Base-by-base conservation (phyloP, 92 coral and sea anemone species). In the Porites evermanni region DNA sequence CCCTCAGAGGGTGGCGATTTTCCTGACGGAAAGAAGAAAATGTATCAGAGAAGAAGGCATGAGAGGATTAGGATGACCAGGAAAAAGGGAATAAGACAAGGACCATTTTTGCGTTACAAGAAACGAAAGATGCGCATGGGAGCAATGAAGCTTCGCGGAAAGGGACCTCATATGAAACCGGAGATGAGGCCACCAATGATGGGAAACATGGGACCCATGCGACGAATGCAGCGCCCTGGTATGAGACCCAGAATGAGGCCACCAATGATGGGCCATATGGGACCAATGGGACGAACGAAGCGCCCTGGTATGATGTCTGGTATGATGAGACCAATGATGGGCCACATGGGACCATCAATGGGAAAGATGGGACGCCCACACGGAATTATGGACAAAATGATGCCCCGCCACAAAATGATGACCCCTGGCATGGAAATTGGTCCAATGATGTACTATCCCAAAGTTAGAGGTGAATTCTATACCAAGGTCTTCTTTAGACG, bases 391-490 rank as follows among this genome's bases (percentile, higher is more conserved):
- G 74, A 20, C 47, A 52, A 66, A 51, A 50, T 18, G 21, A 66
- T 66, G 75, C 12, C 12, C 12, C 44, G 12, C 53, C 14, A 53
- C 12, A 24, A 21, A 65, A 52, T 14, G 59, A 19, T 5, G 56
- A 3, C 68, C 58, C 72, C 8, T 74, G 47, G 14, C 58, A n/a
- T 67, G 70, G 82, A 69, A 16, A 70, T 67, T 65, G 91, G 88
- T 12, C 84, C 77, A 9, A 50, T 72, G n/a, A 69, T 70, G 50
- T 58, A 67, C 6, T 54, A 64, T 18, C 72, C 7, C 18, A 70
- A 68, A 84, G 53, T 67, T 66, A 84, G 74, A 26, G 79, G 82
- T 26, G 91, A 91, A 75, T 59, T 72, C 52, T 91, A 91, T 88
- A 91, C 77, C 56, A 87, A 84, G 12, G 80, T 91, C 38, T 56